Conservation (phyloP, 2,797 vertebrate genomes). For the Gadopsis bispinosus region DNA sequence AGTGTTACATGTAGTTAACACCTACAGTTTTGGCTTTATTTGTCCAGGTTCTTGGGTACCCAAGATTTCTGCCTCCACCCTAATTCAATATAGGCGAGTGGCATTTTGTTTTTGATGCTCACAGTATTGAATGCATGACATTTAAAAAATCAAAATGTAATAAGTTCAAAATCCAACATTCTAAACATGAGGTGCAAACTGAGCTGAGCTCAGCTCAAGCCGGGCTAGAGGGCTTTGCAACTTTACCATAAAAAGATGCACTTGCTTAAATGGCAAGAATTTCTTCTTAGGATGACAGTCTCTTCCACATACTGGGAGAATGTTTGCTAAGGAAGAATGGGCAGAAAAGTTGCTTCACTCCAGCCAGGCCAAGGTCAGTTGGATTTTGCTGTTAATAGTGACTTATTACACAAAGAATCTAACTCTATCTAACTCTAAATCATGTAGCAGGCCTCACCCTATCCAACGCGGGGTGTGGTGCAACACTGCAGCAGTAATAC, state of each 20-base stretch:
- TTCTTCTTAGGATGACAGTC: neutral
- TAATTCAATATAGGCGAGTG: neutral
- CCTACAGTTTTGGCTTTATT: neutral
- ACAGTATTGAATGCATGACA: neutral
- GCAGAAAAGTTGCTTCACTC: neutral
- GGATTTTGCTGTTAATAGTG: conserved; percentile 1
- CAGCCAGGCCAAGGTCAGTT: conserved; percentile 14
- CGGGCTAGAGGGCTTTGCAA: neutral
- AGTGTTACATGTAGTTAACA: neutral
- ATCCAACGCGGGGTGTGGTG: neutral
- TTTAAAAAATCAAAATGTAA: no score
- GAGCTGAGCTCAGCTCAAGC: no score
- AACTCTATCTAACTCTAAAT: conserved; percentile 4
- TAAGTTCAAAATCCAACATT: no score
- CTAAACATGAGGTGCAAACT: no score
- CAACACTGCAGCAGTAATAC: neutral
- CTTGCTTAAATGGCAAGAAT: neutral
- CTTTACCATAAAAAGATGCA: neutral
- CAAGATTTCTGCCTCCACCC: neutral
- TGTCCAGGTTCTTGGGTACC: neutral
- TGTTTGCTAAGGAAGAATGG: neutral
- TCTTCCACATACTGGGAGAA: neutral
- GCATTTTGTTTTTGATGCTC: neutral
- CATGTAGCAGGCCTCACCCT: neutral
- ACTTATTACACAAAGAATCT: conserved; percentile 11